Percentiles rank a stretch among this genome's conserved stretches.
phyloP scores from a whole-genome alignment of 2,113 vertebrate species.

The Larimichthys crocea region DNA sequence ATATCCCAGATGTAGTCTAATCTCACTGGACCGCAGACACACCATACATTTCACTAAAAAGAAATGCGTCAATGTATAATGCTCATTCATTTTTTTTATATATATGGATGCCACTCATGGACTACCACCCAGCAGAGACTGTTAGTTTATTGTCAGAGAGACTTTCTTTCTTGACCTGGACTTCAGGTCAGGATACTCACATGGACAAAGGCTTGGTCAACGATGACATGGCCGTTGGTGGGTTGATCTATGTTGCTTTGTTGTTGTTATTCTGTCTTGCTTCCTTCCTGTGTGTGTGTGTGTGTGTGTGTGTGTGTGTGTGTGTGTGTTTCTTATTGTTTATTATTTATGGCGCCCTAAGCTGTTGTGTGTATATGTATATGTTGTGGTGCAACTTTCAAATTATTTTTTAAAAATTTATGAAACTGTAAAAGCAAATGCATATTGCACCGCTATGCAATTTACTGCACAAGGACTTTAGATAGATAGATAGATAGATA shows the following conservation, averaged over 20 bases:
- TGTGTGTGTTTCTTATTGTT: too few species aligned
- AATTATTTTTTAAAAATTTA: neutral
- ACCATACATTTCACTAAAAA: neutral
- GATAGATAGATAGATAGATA: neutral
- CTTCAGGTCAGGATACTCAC: too few species aligned
- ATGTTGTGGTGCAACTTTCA: neutral
- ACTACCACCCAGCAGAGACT: too few species aligned
- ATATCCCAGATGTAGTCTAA: neutral
- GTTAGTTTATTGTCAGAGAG: neutral
- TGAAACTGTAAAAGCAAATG: neutral
- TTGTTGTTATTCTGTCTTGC: too few species aligned
- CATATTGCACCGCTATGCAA: neutral
- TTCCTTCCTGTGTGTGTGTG: too few species aligned
- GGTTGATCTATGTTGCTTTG: neutral
- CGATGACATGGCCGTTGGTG: neutral
- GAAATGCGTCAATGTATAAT: neutral
- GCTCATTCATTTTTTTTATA: neutral
- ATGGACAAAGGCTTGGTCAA: neutral
- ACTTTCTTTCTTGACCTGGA: neutral
- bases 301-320: too few species aligned
- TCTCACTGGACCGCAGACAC: neutral
- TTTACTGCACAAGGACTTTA: neutral
- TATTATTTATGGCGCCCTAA: neutral
- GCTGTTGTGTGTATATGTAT: neutral
- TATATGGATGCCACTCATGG: neutral